These are phyloP conservation scores for Apodemus sylvaticus DNA, from an alignment of 2,113 vertebrate species.

Conservation along the genomic window DNA sequence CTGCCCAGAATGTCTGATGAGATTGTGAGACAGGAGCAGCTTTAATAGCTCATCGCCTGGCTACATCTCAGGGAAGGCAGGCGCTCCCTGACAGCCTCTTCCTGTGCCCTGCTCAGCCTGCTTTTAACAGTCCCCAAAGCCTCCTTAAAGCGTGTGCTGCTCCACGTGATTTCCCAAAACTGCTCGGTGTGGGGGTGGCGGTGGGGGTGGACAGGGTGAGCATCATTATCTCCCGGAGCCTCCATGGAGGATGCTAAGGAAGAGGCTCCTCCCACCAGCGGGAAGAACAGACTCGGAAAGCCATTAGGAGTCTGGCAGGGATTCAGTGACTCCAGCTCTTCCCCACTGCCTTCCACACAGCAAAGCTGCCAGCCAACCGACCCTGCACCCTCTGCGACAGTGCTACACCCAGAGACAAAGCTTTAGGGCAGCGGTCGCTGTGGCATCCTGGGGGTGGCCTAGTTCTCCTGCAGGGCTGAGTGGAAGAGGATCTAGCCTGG, in stretches of 20 bases:
- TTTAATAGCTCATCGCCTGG: constrained; percentile 77
- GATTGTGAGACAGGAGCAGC: constrained; percentile 46
- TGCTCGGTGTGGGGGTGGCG: constrained; percentile 39
- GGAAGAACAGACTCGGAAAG: not conserved
- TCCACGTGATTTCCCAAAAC: constrained; percentile 67
- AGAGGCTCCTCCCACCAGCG: not conserved
- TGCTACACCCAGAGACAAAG: not conserved
- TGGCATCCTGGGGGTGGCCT: not conserved
- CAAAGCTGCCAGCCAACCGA: not conserved
- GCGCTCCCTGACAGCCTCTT: constrained; percentile 55
- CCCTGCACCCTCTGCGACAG: not conserved
- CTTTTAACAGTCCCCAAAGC: constrained; percentile 74
- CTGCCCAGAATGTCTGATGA: constrained; percentile 22
- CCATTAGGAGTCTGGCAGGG: constrained; percentile 16
- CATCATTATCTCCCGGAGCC: constrained; percentile 56
- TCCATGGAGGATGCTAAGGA: constrained; percentile 28
- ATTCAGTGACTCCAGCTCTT: constrained; percentile 1
- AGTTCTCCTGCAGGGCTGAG: not conserved
- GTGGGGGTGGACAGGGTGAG: not conserved
- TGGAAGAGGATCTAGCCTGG: not conserved
- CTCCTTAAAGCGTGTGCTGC: constrained; percentile 43
- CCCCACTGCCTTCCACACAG: not conserved
- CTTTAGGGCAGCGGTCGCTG: accelerated
- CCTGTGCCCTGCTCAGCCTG: constrained; percentile 52
- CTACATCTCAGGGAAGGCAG: constrained; percentile 54